Evolutionary conservation across 2,888 invertebrate species (phyloP).

Genomic region (Chydorus sphaericus): DNA sequence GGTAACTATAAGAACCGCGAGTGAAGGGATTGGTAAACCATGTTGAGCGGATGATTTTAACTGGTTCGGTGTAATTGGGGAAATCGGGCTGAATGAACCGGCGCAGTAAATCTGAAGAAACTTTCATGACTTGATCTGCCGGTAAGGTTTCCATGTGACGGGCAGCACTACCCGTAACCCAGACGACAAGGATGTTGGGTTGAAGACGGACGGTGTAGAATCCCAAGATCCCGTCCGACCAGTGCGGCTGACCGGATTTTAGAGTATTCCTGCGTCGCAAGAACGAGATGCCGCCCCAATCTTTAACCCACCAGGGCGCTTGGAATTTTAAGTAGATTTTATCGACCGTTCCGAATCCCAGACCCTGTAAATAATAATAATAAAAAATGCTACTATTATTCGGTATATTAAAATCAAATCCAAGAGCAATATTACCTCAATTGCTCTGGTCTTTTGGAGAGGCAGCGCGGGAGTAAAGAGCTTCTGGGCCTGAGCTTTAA

Average conservation of each 20-base stretch:
- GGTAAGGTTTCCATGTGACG: constrained; percentile 43
- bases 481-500: constrained; percentile 40
- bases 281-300: constrained; percentile 38
- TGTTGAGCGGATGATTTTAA: constrained; percentile 23
- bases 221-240: constrained; percentile 49
- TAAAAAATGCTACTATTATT: no score
- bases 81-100: background rate
- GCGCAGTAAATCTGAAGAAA: constrained; percentile 35
- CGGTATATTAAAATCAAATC: background rate
- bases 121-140: constrained; percentile 38
- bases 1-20: constrained; percentile 28
- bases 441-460: constrained; percentile 36
- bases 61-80: background rate
- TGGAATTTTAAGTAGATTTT: constrained; percentile 51
- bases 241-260: constrained; percentile 28
- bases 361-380: constrained; percentile 28
- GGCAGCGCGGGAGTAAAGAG: constrained; percentile 43
- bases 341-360: constrained; percentile 47
- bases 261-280: constrained; percentile 23
- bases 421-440: constrained; percentile 37
- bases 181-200: constrained; percentile 45
- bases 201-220: constrained; percentile 49
- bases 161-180: constrained; percentile 50
- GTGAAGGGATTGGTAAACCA: constrained; percentile 29
- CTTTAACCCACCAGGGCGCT: constrained; percentile 45